Evolutionary conservation across 2,888 invertebrate species (phyloP), one percentile per base, ranked within the genome.

Genomic region (Calliopum simillimum): DNA sequence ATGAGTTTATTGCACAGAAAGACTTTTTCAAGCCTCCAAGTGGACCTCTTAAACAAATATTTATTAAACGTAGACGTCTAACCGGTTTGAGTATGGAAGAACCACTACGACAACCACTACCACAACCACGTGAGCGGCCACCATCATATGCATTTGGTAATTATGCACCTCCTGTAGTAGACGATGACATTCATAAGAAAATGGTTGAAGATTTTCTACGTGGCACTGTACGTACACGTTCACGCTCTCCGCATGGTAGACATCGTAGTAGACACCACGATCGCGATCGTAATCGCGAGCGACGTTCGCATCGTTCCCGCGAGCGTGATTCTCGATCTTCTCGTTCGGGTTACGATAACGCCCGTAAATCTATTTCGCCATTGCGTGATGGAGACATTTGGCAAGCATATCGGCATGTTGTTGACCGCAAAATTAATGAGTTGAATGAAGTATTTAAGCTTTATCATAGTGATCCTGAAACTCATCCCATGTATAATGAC

Each of bases 401-500:
- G 85, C 82, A 85, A 72, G 82, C 80, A 0, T 85, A 85, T 73
- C 81, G 81, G 0, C 82, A 83, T 70, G 75, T 82, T 66, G 82
- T 84, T 13, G 82, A 83, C 69, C 80, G 81, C 12, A 78, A 78
- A 23, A 74, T 81, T 0, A 72, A 76, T 19, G 81, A 82, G 43
- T 73, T 84, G n/a, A 80, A 83, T 44, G 70, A 92, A 80, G 91
- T 93, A 79, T 93, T 92, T 68, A 73, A 75, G 3, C 63, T 78
- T 4, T 85, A 81, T 70, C 78, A 79, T 80, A 91, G 92, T 79
- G 92, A 94, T 80, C 95, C 95, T 0, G 95, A 95, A 82, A 92
- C 93, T 75, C 95, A 95, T 86, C 95, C 95, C 0, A 88, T 91
- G 8, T 95, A 95, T 82, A 92, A 93, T 0, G 92, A 93, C 58